A percentile compares a stretch with the other conserved stretches of the same genome.
Evolutionary conservation across 2,888 invertebrate species (phyloP).

Genomic region (Gymnocheta viridis): DNA sequence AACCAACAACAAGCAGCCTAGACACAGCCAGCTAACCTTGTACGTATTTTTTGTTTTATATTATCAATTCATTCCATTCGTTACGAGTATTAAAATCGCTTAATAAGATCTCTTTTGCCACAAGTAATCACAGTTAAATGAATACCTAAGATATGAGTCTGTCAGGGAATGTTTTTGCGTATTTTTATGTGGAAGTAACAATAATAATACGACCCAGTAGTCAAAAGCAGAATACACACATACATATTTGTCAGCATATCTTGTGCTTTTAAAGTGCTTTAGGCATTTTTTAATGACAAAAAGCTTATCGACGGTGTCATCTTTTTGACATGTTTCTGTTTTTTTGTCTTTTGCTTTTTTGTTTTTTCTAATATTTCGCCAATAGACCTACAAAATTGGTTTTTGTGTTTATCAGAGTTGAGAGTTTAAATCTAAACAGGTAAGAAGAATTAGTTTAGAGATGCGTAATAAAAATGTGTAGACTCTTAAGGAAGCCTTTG

Average conservation of each 20-base stretch:
- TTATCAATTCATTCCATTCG: slow-evolving; percentile 38
- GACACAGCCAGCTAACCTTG: slow-evolving; percentile 18
- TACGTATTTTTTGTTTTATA: slow-evolving; percentile 14
- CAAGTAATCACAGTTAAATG: slow-evolving; percentile 54
- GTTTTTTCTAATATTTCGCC: neutral
- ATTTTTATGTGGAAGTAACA: slow-evolving; percentile 10
- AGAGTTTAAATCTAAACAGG: slow-evolving; percentile 12
- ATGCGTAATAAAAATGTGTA: slow-evolving; percentile 3
- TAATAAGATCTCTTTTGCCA: slow-evolving; percentile 53
- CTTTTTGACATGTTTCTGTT: slow-evolving; percentile 27
- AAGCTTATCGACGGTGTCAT: slow-evolving; percentile 50
- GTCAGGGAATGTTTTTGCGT: neutral
- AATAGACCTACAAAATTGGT: slow-evolving; percentile 19
- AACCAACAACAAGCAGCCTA: neutral
- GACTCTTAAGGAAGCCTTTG: no score
- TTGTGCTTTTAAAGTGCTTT: slow-evolving; percentile 14
- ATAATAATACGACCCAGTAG: neutral
- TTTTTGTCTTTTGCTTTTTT: neutral
- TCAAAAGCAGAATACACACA: neutral
- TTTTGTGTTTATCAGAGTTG: slow-evolving; percentile 12
- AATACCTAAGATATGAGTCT: slow-evolving; percentile 35
- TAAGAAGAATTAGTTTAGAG: neutral
- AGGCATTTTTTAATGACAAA: slow-evolving; percentile 58
- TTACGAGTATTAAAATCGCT: slow-evolving; percentile 29
- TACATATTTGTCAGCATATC: neutral